Base-by-base conservation (phyloP, 2,888 invertebrate species). In the Cremastinae sp. region DNA sequence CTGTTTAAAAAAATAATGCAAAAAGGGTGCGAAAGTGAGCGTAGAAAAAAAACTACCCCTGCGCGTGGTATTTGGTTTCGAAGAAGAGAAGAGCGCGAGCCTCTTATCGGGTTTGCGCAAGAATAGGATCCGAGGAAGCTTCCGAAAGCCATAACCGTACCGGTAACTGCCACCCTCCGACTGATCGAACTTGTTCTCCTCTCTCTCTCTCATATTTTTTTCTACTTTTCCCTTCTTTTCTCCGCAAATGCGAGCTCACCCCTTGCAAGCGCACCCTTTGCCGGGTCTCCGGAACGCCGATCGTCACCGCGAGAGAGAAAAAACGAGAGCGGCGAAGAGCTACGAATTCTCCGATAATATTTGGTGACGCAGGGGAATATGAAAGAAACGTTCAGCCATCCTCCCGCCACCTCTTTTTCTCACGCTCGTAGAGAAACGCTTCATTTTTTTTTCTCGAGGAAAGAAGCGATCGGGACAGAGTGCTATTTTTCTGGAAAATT, bases 101-200 rank as follows among this genome's bases (percentile, higher is more conserved):
- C 83, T 81, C 89, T 90, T 90, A 90, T 90, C 90, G 84, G 86
- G 88, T 89, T 89, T 89, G 89, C 88, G 87, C 89, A 89, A 89
- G 90, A 90, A 90, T 90, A 87, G 88, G 88, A 90, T 89, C 89
- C 89, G 84, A 84, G 86, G 85, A 85, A 76, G 88, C 89, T 90
- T 90, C 90, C 90, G 89, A 89, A 89, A 89, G 86, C 89, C 88
- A 90, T 89, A 90, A 89, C 89, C 89, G 88, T 89, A 89, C 89
- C 90, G 89, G 90, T 89, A 90, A 90, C 89, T 88, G 89, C 87
- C 88, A 86, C 61, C 87, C 86, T 84, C 86, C 84, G 87, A 88
- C 88, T 86, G 89, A 89, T 89, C 89, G 85, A 87, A 87, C 88
- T 87, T 87, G 87, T 88, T 89, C 88, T 87, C 84, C 85, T 20